A percentile compares a stretch with the other conserved stretches of the same genome.
These are phyloP conservation scores for Psittacula derbiana DNA, from an alignment of 2,797 vertebrate genomes.

Conservation along the genomic window DNA sequence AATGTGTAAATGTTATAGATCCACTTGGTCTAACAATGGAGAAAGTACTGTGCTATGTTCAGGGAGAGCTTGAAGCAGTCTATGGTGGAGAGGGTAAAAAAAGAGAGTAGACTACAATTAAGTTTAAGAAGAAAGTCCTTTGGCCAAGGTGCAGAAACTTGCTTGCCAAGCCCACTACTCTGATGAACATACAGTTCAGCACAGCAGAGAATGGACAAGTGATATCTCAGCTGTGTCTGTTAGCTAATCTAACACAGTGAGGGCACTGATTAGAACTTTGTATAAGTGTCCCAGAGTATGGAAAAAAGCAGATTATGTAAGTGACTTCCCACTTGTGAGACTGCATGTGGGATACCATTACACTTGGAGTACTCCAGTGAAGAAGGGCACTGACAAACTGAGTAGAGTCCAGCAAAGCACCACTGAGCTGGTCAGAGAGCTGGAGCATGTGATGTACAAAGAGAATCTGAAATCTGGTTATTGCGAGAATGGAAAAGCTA, in stretches of 20 bases:
- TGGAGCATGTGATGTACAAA: background rate
- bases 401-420: background rate
- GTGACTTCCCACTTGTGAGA: background rate
- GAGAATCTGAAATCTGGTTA: background rate
- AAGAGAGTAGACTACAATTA: background rate
- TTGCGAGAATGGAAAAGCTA: background rate
- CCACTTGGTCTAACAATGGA: background rate
- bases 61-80: background rate
- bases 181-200: too few species aligned
- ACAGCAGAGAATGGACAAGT: background rate
- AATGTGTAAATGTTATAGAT: background rate
- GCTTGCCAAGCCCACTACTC: background rate
- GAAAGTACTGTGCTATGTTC: background rate
- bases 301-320: background rate
- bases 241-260: background rate
- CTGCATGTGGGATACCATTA: background rate
- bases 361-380: background rate
- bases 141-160: background rate
- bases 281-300: background rate
- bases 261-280: background rate
- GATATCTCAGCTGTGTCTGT: background rate
- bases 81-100: background rate
- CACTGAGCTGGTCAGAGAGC: background rate
- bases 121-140: background rate
- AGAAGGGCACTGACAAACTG: background rate